Evolutionary conservation across 2,113 vertebrate species (phyloP), one percentile per base, ranked within the genome.

Genomic region (Herpetotheres cachinnans): DNA sequence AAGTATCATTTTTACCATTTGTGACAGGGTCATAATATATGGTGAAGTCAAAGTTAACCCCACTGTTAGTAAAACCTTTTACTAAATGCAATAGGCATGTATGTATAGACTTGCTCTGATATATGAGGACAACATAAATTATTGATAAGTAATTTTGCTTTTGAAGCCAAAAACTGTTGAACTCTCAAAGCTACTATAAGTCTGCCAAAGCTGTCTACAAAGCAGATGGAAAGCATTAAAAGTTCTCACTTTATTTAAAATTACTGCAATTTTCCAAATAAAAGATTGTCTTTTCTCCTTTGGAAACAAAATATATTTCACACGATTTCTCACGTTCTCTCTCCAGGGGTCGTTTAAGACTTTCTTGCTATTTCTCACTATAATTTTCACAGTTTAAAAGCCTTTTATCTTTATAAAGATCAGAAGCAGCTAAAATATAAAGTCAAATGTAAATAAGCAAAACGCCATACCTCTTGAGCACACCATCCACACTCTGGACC

Each of bases 401-500:
- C 36, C 40, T 38, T 82, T 80, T 73, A 83, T 92, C 67, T 82
- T 83, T 56, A 89, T 29, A 84, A 86, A 86, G 30, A 89, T 82
- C 78, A 92, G 49, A 94, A 81, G 47, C 22, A 82, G 17, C 12
- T 92, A 91, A 94, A 86, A 82, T 69, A 85, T 42, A 52, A 85
- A 83, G 47, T 63, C 16, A 95, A 82, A 71, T 24, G 38, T 27
- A 90, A 96, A 84, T 38, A 83, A 94, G 40, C 34, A 63, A 38
- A 93, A 95, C 52, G 62, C n/a, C 97, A 72, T 97, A 99, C 99
- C 99, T 99, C 98, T 97, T 99, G 98, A 97, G 98, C 98, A 98
- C 99, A 99, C 99, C 99, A 99, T 96, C 98, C 99, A 36, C 99
- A 99, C 95, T 99, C 98, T 40, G 99, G 99, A 94, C 99, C 99